These are phyloP conservation scores for Poeciliopsis prolifica DNA, from an alignment of 2,113 vertebrate species.

Conservation along the genomic window DNA sequence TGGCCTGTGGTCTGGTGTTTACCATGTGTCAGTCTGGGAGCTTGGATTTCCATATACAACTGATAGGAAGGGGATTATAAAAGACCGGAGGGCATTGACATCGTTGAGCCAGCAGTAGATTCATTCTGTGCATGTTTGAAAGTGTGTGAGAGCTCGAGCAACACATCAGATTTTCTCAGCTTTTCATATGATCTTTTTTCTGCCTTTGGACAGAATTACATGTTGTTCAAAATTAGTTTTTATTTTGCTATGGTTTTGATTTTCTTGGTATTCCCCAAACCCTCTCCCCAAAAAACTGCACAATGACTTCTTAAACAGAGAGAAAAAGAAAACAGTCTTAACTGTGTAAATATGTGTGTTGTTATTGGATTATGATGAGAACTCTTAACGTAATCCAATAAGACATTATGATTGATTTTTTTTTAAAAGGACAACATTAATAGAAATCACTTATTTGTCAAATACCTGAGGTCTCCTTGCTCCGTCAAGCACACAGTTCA, in stretches of 20 bases:
- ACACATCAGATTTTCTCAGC: neutral
- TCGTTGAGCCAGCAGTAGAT: constrained; percentile 44
- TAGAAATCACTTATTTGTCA: too few relatives aligned
- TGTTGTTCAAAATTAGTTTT: neutral
- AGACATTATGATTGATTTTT: too few relatives aligned
- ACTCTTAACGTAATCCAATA: too few relatives aligned
- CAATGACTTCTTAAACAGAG: too few relatives aligned
- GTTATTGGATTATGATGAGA: too few relatives aligned
- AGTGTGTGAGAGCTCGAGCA: neutral
- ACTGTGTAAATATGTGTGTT: too few relatives aligned
- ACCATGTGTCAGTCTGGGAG: neutral
- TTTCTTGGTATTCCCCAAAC: neutral
- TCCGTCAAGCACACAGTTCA: constrained; percentile 28
- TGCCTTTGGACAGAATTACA: neutral
- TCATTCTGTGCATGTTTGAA: neutral
- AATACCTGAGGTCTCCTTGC: constrained; percentile 21
- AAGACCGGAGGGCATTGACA: constrained; percentile 41
- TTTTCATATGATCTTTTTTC: neutral
- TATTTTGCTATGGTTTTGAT: neutral
- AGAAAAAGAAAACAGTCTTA: too few relatives aligned
- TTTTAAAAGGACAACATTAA: neutral
- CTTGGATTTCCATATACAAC: neutral
- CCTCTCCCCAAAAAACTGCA: neutral
- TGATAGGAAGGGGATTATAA: constrained; percentile 27
- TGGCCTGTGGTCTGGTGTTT: constrained; percentile 7